Evolutionary conservation across 2,888 invertebrate species (phyloP).

Genomic region (Ormyrus rosae): DNA sequence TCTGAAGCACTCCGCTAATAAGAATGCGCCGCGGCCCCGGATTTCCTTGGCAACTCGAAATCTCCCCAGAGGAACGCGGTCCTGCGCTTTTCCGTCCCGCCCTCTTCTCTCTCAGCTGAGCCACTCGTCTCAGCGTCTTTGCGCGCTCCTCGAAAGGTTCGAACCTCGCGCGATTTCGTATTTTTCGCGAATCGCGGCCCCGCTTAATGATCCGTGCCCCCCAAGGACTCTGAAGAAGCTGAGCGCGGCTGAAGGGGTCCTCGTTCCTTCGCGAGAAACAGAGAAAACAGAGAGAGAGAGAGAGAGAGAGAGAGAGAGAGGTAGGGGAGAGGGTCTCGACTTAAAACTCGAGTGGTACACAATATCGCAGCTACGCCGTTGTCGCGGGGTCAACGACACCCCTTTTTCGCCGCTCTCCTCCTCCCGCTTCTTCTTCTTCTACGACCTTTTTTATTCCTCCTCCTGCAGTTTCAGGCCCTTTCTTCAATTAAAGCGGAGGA

Average conservation of each 20-base stretch:
- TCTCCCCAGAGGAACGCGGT: constrained; percentile 19
- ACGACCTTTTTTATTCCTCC: constrained; percentile 13
- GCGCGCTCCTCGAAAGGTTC: constrained; percentile 28
- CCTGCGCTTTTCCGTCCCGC: constrained; percentile 14
- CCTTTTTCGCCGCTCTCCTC: constrained; percentile 59
- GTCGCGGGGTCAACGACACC: constrained; percentile 73
- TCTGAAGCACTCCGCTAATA: neutral
- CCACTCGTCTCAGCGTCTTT: constrained; percentile 36
- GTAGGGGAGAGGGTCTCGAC: constrained; percentile 59
- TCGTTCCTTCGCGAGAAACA: constrained; percentile 26
- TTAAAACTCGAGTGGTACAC: constrained; percentile 74
- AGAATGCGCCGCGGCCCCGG: constrained; percentile 1
- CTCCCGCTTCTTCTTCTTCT: constrained; percentile 20
- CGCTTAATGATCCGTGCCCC: constrained; percentile 57
- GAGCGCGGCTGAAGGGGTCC: constrained; percentile 35
- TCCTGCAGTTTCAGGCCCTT: constrained; percentile 58
- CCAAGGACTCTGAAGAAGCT: constrained; percentile 19
- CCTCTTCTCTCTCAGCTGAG: neutral
- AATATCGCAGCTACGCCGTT: constrained; percentile 68
- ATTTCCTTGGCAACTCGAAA: constrained; percentile 28
- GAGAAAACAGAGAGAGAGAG: neutral
- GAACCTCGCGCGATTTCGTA: constrained; percentile 44
- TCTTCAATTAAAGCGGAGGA: constrained; percentile 68
- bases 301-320: neutral
- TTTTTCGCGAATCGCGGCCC: constrained; percentile 59